These are phyloP conservation scores for Columbina picui DNA, from an alignment of 2,113 vertebrate genomes.

Conservation along the genomic window DNA sequence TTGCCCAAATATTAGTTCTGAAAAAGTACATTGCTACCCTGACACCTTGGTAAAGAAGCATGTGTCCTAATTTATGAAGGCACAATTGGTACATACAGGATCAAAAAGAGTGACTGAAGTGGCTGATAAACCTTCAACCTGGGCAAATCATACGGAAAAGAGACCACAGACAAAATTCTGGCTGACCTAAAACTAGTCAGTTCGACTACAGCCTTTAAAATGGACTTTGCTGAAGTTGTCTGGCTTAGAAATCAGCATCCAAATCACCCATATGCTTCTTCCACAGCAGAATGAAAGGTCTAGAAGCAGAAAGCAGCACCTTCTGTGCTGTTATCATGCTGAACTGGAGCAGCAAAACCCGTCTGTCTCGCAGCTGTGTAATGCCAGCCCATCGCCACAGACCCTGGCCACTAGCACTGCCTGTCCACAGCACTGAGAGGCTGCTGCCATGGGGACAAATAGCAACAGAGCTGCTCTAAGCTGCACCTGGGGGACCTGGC, in stretches of 20 bases:
- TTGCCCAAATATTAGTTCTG: neutral
- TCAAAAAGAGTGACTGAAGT: neutral
- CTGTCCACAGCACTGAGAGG: neutral
- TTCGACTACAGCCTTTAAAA: neutral
- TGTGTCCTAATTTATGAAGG: neutral
- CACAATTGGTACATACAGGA: neutral
- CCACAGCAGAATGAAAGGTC: neutral
- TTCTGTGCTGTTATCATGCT: neutral
- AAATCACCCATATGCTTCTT: neutral
- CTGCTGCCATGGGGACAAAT: rapidly evolving
- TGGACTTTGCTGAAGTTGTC: neutral
- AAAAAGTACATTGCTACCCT: neutral
- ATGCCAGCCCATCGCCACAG: rapidly evolving
- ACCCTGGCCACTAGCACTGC: neutral
- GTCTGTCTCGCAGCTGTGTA: rapidly evolving
- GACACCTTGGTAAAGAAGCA: neutral
- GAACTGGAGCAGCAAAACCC: neutral
- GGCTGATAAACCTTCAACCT: neutral
- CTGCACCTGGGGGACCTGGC: neutral
- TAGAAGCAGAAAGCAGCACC: neutral
- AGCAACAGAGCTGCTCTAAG: neutral
- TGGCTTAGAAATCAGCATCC: neutral
- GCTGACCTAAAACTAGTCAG: neutral
- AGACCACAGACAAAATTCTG: neutral
- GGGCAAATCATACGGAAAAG: neutral